Evolutionary conservation across 2,888 invertebrate species (phyloP).

Genomic region (Orchesellides sinensis): DNA sequence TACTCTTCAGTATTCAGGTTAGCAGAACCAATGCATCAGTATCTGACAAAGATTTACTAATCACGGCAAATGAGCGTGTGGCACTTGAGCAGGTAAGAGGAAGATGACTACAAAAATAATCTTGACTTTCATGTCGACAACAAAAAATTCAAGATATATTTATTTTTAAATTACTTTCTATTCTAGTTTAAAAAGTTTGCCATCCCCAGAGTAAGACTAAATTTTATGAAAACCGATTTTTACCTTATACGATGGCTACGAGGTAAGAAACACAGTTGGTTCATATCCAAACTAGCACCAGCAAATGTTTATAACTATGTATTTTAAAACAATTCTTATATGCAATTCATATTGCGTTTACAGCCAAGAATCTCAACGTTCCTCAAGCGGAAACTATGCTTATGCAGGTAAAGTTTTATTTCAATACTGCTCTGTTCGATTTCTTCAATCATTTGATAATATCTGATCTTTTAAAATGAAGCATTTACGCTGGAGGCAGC

Average conservation of each 20-base stretch:
- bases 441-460: not conserved
- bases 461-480: not conserved
- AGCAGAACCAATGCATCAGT: too few relatives aligned
- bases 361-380: conserved; percentile 31
- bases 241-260: conserved; percentile 49
- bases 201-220: not conserved
- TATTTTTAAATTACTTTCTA: not conserved
- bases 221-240: conserved; percentile 47
- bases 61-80: conserved; percentile 12
- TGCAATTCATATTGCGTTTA: not conserved
- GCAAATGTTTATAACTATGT: too few relatives aligned
- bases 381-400: conserved; percentile 33
- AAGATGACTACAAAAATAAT: not conserved
- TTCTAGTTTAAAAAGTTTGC: conserved; percentile 16
- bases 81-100: conserved; percentile 31
- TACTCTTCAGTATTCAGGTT: too few relatives aligned
- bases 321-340: too few relatives aligned
- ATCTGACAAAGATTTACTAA: conserved; percentile 22
- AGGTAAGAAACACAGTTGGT: conserved; percentile 17
- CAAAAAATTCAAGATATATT: not conserved
- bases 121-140: too few relatives aligned
- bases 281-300: too few relatives aligned
- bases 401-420: conserved; percentile 19
- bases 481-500: conserved; percentile 43
- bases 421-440: too few relatives aligned